These are phyloP conservation scores for Cactoblastis cactorum DNA, from an alignment of 2,888 invertebrate species.

Conservation along the genomic window DNA sequence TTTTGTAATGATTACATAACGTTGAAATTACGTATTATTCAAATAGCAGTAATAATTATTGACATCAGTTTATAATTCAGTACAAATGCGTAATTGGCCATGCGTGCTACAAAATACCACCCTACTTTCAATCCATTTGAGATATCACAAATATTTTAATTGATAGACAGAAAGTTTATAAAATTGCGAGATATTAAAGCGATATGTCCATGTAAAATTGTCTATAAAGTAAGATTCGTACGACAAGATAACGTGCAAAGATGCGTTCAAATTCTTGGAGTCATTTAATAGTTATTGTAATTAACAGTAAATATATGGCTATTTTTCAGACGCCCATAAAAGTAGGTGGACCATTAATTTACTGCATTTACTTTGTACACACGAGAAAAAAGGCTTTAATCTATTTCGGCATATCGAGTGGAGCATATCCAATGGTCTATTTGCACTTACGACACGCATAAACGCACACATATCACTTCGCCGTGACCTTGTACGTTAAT, in stretches of 20 bases:
- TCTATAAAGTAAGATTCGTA: too few species aligned
- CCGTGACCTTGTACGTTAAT: slow-evolving; percentile 8
- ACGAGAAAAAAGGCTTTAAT: background rate
- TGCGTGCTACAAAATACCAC: background rate
- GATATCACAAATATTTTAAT: background rate
- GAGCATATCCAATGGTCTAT: slow-evolving; percentile 4
- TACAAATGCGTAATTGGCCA: background rate
- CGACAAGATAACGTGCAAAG: too few species aligned
- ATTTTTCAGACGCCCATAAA: too few species aligned
- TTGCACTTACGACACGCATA: slow-evolving; percentile 1
- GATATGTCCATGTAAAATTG: too few species aligned
- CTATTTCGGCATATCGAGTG: background rate
- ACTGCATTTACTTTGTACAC: background rate
- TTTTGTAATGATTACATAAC: background rate
- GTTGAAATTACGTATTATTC: background rate
- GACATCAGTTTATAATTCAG: background rate
- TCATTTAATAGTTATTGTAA: too few species aligned
- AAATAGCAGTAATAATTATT: background rate
- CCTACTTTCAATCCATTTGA: background rate
- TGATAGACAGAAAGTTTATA: background rate
- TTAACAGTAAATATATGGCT: too few species aligned
- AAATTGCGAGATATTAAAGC: too few species aligned
- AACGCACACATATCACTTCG: background rate
- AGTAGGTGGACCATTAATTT: too few species aligned
- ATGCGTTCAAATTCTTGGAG: too few species aligned